A percentile compares a stretch with the other conserved stretches of the same genome.
Evolutionary conservation across 2,797 vertebrate species (phyloP).

Genomic region (Protosalanx chinensis): DNA sequence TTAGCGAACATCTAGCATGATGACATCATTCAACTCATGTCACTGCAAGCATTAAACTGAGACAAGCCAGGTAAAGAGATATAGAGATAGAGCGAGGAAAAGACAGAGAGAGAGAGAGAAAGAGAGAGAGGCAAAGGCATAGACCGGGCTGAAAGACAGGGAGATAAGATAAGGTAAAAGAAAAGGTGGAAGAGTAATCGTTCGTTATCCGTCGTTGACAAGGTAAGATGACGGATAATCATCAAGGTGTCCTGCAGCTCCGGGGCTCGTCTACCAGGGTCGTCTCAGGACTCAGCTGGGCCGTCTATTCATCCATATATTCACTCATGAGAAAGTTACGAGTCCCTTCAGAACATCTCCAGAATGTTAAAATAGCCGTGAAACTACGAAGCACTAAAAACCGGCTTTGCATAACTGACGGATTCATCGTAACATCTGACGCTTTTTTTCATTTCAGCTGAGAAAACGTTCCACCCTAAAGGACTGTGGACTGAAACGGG

Average conservation of each 20-base stretch:
- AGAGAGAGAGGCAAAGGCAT: not conserved
- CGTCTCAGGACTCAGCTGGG: not conserved
- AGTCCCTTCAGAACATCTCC: not conserved
- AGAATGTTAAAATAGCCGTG: not conserved
- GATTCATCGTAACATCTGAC: not conserved
- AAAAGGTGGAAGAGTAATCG: not conserved
- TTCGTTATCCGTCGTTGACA: no score
- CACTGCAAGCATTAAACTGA: not conserved
- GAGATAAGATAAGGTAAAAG: not conserved
- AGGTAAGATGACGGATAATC: not conserved
- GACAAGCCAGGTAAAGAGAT: not conserved
- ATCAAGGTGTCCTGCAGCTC: not conserved
- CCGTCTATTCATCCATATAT: not conserved
- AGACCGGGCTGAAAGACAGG: not conserved
- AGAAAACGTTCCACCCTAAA: not conserved
- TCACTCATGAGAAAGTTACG: not conserved
- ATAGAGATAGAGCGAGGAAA: not conserved
- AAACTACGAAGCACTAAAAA: not conserved
- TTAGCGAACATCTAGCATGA: not conserved
- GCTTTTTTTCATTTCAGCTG: not conserved
- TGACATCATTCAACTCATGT: not conserved
- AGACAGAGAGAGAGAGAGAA: slow-evolving; percentile 31
- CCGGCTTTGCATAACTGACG: no score
- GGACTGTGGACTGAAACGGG: not conserved
- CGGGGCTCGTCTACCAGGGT: no score